phyloP scores from a whole-genome alignment of 2,113 vertebrate species.

The Dolichotis patagonum region DNA sequence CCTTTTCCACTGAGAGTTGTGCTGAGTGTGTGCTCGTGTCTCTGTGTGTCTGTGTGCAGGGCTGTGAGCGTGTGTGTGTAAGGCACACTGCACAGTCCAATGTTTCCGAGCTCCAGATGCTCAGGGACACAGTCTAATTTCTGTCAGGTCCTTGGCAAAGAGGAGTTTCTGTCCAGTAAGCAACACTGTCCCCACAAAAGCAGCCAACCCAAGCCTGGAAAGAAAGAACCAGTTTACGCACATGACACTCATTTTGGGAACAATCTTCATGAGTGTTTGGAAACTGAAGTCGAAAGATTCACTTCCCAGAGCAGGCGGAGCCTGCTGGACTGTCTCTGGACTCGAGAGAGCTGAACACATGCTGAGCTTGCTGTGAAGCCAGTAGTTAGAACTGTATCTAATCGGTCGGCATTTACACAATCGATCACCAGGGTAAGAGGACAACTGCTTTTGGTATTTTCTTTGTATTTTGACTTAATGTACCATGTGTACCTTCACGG shows the following conservation, averaged over 20 bases:
- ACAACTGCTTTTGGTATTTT: background rate
- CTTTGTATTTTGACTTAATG: background rate
- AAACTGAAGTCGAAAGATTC: background rate
- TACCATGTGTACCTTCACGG: background rate
- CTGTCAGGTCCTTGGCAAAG: background rate
- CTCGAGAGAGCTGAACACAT: background rate
- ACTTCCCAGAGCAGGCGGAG: background rate
- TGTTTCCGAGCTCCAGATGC: background rate
- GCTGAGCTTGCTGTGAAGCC: background rate
- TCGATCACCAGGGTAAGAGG: background rate
- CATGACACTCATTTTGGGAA: background rate
- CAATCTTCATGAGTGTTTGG: background rate
- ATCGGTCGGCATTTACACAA: too few relatives aligned
- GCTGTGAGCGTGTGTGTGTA: background rate
- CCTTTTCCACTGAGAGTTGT: too few relatives aligned
- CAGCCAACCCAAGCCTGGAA: background rate
- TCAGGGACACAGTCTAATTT: background rate
- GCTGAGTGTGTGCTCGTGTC: too few relatives aligned
- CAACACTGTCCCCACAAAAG: background rate
- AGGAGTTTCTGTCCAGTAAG: background rate
- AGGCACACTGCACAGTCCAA: background rate
- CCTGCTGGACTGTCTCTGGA: rapidly evolving
- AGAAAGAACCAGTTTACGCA: background rate
- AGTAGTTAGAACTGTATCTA: too few relatives aligned
- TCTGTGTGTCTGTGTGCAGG: too few relatives aligned